A percentile compares a stretch with the other conserved stretches of the same genome.
Evolutionary conservation across 2,797 vertebrate species (phyloP).

Genomic region (Gymnoscopelus microlampas): DNA sequence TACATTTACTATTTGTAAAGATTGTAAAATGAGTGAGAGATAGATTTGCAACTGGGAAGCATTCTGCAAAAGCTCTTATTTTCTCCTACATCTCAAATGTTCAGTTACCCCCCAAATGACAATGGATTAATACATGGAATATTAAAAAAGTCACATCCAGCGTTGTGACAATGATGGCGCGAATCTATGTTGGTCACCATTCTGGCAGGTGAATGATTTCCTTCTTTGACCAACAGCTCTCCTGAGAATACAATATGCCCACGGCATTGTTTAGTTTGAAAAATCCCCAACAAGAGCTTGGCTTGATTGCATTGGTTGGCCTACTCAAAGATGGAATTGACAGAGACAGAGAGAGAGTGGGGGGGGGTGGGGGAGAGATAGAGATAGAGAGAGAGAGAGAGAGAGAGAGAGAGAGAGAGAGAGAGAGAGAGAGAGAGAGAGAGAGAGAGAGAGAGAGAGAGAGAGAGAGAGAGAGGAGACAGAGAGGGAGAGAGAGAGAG

Average conservation of each 20-base stretch:
- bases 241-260: slow-evolving; percentile 73
- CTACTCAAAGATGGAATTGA: slow-evolving; percentile 64
- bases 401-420: slow-evolving; percentile 48
- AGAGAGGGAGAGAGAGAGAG: background rate
- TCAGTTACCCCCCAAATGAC: background rate
- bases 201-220: slow-evolving; percentile 59
- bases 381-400: slow-evolving; percentile 38
- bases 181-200: slow-evolving; percentile 14
- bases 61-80: too few species aligned
- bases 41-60: too few species aligned
- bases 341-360: slow-evolving; percentile 40
- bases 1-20: background rate
- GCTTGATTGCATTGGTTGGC: slow-evolving; percentile 56
- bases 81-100: background rate
- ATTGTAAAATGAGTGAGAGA: too few species aligned
- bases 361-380: slow-evolving; percentile 23
- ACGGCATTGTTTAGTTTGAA: slow-evolving; percentile 80
- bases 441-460: background rate
- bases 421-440: background rate
- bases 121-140: background rate
- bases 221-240: slow-evolving; percentile 62
- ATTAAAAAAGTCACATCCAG: background rate
- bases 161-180: too few species aligned
- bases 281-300: slow-evolving; percentile 66
- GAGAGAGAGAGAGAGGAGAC: background rate